A percentile compares a stretch with the other conserved stretches of the same genome.
Conservation (phyloP, 1,140 invertebrate species). For the Vollenhovia emeryi region DNA sequence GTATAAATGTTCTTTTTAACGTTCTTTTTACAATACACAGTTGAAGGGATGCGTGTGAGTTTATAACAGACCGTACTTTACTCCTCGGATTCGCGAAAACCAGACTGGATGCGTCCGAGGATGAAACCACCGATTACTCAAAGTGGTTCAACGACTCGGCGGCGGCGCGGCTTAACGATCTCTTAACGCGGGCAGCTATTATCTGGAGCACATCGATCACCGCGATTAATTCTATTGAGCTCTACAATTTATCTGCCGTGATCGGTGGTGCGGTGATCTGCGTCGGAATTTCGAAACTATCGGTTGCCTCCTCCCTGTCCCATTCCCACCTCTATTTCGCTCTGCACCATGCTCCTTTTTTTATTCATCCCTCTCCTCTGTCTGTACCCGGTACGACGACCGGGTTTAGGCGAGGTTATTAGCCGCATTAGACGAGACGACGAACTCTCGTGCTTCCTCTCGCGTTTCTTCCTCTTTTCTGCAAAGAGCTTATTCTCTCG, state of each 20-base stretch:
- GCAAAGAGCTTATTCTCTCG: background rate
- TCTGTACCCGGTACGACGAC: slow-evolving; percentile 45
- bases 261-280: slow-evolving; percentile 1
- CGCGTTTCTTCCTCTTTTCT: slow-evolving; percentile 34
- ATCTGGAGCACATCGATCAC: slow-evolving; percentile 51
- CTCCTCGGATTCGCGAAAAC: slow-evolving; percentile 4
- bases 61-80: background rate
- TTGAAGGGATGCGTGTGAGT: background rate
- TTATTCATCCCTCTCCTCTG: slow-evolving; percentile 40
- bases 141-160: slow-evolving; percentile 39
- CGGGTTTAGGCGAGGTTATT: slow-evolving; percentile 72
- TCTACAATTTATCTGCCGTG: slow-evolving; percentile 38
- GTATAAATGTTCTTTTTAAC: background rate
- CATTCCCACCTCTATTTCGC: slow-evolving; percentile 3
- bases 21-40: background rate
- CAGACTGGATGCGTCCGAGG: slow-evolving; percentile 64
- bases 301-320: background rate
- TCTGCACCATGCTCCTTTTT: slow-evolving; percentile 39
- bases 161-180: slow-evolving; percentile 34
- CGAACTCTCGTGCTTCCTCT: slow-evolving; percentile 53
- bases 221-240: slow-evolving; percentile 51
- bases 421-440: slow-evolving; percentile 72
- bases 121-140: slow-evolving; percentile 36
- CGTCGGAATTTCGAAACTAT: slow-evolving; percentile 63
- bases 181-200: slow-evolving; percentile 35